A percentile compares a stretch with the other conserved stretches of the same genome.
These are phyloP conservation scores for Pristionchus maxplancki DNA, from an alignment of 2,888 invertebrate genomes.

Conservation along the genomic window DNA sequence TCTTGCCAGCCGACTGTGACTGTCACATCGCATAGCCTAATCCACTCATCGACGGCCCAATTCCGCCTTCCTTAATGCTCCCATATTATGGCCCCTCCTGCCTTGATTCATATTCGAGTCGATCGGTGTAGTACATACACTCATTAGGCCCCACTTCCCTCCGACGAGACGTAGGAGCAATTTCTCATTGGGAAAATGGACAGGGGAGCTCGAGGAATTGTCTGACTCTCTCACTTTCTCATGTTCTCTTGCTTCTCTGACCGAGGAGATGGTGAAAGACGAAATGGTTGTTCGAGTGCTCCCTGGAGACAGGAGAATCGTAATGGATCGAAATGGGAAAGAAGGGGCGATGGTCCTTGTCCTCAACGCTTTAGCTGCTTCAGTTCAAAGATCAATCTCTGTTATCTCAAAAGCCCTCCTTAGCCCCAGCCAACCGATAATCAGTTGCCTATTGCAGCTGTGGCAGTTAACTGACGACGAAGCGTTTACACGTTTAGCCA, in stretches of 20 bases:
- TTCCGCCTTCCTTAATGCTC: background rate
- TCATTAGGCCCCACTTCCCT: background rate
- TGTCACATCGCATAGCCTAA: constrained; percentile 33
- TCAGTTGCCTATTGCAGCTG: constrained; percentile 18
- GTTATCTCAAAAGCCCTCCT: background rate
- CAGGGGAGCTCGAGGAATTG: background rate
- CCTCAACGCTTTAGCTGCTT: background rate
- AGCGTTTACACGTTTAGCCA: background rate
- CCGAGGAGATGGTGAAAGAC: background rate
- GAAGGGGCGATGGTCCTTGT: background rate
- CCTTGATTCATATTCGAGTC: background rate
- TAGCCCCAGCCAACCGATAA: background rate
- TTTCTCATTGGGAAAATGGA: background rate
- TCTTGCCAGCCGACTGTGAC: constrained; percentile 15
- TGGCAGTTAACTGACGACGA: background rate
- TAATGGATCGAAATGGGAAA: background rate
- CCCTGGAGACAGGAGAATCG: background rate
- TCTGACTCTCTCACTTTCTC: too few relatives aligned
- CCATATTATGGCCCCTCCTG: background rate
- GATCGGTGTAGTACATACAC: background rate
- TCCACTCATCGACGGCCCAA: background rate
- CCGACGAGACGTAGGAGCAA: background rate
- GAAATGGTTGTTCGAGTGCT: background rate
- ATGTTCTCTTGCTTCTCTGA: too few relatives aligned
- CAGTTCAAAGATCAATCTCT: background rate